Evolutionary conservation across 1,140 invertebrate genomes (phyloP).

Genomic region (Bombus balteatus): DNA sequence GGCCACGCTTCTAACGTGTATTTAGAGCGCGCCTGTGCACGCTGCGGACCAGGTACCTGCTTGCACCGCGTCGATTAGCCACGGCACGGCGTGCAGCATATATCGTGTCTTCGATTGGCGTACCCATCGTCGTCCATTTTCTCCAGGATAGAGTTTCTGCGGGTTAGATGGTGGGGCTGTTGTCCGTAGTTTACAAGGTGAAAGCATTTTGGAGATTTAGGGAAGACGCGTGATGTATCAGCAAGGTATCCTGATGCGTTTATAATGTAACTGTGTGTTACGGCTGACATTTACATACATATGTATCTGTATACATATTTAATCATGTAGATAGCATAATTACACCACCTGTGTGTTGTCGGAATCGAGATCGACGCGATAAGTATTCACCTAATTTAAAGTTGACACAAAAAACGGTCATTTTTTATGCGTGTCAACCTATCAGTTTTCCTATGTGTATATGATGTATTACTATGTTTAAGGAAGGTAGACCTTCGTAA

Average conservation of each 20-base stretch:
- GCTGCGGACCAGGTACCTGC: conserved; percentile 52
- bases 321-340: not conserved
- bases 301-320: not conserved
- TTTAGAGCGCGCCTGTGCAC: conserved; percentile 56
- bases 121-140: not conserved
- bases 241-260: not conserved
- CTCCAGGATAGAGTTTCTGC: not conserved
- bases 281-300: not conserved
- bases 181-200: not conserved
- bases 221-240: not conserved
- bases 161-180: not conserved
- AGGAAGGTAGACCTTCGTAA: no score
- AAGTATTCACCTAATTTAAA: not conserved
- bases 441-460: not conserved
- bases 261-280: not conserved
- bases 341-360: not conserved
- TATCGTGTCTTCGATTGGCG: conserved; percentile 59
- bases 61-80: conserved; percentile 65
- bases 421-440: not conserved
- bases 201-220: not conserved
- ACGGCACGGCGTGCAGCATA: conserved; percentile 16
- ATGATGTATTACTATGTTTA: not conserved
- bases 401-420: not conserved
- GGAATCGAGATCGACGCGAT: not conserved
- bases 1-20: conserved; percentile 67